phyloP scores from a whole-genome alignment of 2,888 invertebrate genomes.

The Aelia acuminata region DNA sequence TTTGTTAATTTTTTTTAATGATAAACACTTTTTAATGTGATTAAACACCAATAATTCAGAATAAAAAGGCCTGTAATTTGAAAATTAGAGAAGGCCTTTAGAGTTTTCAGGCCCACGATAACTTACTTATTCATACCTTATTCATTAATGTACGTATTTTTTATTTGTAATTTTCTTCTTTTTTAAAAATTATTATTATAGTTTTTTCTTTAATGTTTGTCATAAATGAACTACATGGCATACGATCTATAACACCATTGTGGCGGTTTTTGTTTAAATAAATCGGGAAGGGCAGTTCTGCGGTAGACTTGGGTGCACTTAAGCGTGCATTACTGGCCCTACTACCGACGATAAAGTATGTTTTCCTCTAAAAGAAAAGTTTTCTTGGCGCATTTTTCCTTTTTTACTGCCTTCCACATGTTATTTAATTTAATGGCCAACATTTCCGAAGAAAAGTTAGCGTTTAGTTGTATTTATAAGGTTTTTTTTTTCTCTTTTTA shows the following conservation, averaged over 20 bases:
- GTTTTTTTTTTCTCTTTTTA: background rate
- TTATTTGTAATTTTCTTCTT: too few relatives aligned
- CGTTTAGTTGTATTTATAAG: background rate
- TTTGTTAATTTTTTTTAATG: too few relatives aligned
- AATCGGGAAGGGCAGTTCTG: background rate
- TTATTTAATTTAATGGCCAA: conserved; percentile 29
- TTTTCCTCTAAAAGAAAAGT: conserved; percentile 42
- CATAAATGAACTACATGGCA: background rate
- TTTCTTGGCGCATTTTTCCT: conserved; percentile 8
- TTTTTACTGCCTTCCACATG: conserved; percentile 15
- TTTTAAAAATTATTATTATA: too few relatives aligned
- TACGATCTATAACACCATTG: background rate
- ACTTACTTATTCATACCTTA: too few relatives aligned
- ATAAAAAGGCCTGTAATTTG: too few relatives aligned
- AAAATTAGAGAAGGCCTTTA: too few relatives aligned
- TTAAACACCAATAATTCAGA: too few relatives aligned
- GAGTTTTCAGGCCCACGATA: too few relatives aligned
- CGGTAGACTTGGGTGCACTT: background rate
- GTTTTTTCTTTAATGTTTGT: too few relatives aligned
- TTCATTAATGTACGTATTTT: too few relatives aligned
- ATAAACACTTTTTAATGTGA: too few relatives aligned
- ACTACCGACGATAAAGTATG: background rate
- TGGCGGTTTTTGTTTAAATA: background rate
- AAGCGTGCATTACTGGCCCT: conserved; percentile 23
- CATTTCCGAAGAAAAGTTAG: conserved; percentile 35